A percentile compares a stretch with the other conserved stretches of the same genome.
phyloP scores from a whole-genome alignment of 2,888 invertebrate genomes.

The Chrysolina haemoptera region DNA sequence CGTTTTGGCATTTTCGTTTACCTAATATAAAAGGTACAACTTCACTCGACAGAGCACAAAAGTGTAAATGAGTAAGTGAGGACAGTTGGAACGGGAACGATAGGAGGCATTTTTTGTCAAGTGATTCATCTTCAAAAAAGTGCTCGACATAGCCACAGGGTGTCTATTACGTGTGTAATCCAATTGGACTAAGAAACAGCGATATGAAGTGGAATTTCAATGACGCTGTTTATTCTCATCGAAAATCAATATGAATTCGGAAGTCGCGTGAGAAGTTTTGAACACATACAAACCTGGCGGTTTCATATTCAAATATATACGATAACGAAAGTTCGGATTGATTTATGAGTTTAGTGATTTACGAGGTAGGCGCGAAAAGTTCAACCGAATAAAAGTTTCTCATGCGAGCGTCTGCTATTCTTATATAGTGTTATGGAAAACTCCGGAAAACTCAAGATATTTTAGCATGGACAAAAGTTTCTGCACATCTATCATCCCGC shows the following conservation, averaged over 20 bases:
- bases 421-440: background rate
- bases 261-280: background rate
- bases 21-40: too few relatives aligned
- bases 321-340: conserved; percentile 1
- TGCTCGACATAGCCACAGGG: too few relatives aligned
- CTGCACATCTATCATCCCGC: too few relatives aligned
- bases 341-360: background rate
- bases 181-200: conserved; percentile 2
- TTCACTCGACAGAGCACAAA: too few relatives aligned
- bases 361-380: background rate
- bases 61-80: too few relatives aligned
- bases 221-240: background rate
- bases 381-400: background rate
- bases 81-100: too few relatives aligned
- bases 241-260: background rate
- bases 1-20: too few relatives aligned
- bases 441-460: too few relatives aligned
- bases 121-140: too few relatives aligned
- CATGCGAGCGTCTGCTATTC: background rate
- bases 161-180: too few relatives aligned
- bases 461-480: too few relatives aligned
- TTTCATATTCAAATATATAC: background rate
- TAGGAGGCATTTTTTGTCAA: too few relatives aligned
- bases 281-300: background rate
- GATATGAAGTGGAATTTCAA: conserved; percentile 1